Percentiles rank a stretch among this genome's conserved stretches.
These are phyloP conservation scores for Pachymerium ferrugineum DNA, from an alignment of 2,888 invertebrate species.

Conservation along the genomic window DNA sequence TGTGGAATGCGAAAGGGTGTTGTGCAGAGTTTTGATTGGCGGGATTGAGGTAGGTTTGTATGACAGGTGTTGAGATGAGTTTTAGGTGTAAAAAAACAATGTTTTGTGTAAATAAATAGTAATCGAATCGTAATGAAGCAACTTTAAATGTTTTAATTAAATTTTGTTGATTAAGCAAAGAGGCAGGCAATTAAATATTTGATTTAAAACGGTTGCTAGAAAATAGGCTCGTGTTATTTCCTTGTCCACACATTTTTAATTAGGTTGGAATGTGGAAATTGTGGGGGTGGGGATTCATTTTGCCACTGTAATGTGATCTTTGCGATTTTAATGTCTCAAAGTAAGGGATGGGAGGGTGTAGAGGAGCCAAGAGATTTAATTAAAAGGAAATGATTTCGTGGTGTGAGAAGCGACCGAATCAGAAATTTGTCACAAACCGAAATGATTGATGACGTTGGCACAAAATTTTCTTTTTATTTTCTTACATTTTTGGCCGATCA, in stretches of 20 bases:
- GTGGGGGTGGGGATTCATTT: constrained; percentile 1
- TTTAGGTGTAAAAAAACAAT: too few relatives aligned
- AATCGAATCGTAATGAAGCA: too few relatives aligned
- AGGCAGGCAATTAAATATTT: background rate
- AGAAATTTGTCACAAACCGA: background rate
- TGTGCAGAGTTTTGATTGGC: constrained; percentile 7
- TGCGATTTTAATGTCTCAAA: background rate
- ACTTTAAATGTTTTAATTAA: too few relatives aligned
- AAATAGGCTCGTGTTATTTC: background rate
- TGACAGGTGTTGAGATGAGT: too few relatives aligned
- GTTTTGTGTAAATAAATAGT: too few relatives aligned
- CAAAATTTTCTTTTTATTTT: background rate
- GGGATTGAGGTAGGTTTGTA: background rate
- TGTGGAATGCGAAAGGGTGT: background rate
- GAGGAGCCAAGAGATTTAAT: background rate
- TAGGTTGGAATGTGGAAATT: background rate
- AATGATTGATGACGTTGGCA: background rate
- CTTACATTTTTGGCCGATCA: background rate
- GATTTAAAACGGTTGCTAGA: background rate
- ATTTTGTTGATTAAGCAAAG: background rate
- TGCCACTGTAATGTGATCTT: constrained; percentile 2
- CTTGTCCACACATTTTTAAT: constrained; percentile 6
- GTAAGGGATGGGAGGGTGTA: background rate
- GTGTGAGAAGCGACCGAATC: background rate
- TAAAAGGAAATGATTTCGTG: constrained; percentile 1